Conservation (phyloP, 2,888 invertebrate species). For the Thumatha senex region DNA sequence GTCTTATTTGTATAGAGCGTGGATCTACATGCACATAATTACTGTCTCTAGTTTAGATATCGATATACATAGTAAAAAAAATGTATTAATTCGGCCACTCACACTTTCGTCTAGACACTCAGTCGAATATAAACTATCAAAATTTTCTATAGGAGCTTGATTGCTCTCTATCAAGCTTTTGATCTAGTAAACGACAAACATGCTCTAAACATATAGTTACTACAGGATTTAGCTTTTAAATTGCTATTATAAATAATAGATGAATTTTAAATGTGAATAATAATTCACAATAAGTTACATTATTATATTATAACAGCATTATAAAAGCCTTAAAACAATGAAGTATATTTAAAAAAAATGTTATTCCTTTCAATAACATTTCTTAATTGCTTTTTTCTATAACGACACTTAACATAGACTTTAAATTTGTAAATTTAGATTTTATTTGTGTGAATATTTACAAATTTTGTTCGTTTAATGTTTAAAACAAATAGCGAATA, state of each 20-base stretch:
- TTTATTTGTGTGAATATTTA: slow-evolving; percentile 6
- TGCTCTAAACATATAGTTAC: slow-evolving; percentile 69
- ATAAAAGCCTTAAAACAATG: slow-evolving; percentile 22
- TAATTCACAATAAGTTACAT: background rate
- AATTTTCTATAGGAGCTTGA: slow-evolving; percentile 19
- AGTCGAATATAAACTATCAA: background rate
- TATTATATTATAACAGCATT: slow-evolving; percentile 1
- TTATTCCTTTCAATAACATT: background rate
- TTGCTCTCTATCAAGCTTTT: slow-evolving; percentile 38
- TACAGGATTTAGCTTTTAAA: slow-evolving; percentile 48
- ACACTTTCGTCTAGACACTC: no score
- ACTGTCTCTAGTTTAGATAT: no score
- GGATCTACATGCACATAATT: no score
- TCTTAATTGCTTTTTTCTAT: slow-evolving; percentile 29
- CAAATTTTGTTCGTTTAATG: background rate
- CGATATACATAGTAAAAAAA: no score
- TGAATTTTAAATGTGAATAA: background rate
- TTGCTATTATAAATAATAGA: slow-evolving; percentile 27
- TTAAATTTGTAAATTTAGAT: slow-evolving; percentile 5
- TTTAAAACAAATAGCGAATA: background rate
- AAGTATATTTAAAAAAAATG: background rate
- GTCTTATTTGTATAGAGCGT: no score
- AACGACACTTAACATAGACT: slow-evolving; percentile 22
- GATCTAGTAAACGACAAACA: slow-evolving; percentile 73
- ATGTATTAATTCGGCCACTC: no score